These are phyloP conservation scores for Notospermus geniculatus DNA, from an alignment of 1,140 invertebrate species.

Conservation along the genomic window DNA sequence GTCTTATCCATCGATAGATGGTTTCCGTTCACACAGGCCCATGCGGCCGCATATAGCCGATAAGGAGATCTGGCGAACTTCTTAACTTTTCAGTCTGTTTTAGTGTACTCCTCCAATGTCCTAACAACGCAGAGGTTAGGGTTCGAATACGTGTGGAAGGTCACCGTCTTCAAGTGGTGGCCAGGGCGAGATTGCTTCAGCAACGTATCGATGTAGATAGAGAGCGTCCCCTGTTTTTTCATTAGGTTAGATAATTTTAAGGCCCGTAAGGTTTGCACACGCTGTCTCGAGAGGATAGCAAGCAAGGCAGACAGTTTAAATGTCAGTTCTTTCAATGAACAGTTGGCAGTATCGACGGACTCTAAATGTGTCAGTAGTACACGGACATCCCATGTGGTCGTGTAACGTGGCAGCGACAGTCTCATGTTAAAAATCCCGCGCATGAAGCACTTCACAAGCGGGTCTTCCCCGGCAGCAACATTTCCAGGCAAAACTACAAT, in stretches of 20 bases:
- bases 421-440: constrained; percentile 23
- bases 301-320: constrained; percentile 19
- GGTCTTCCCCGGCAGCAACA: constrained; percentile 14
- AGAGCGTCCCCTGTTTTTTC: background rate
- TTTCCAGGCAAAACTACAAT: background rate
- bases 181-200: background rate
- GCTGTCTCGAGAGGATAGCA: constrained; percentile 9
- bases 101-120: constrained; percentile 3
- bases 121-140: background rate
- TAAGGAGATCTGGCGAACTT: constrained; percentile 13
- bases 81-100: constrained; percentile 5
- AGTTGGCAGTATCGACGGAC: constrained; percentile 11
- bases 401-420: constrained; percentile 16
- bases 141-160: background rate
- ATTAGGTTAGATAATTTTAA: constrained; percentile 8
- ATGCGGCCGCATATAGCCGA: no score
- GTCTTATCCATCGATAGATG: constrained; percentile 18
- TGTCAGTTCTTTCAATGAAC: constrained; percentile 19
- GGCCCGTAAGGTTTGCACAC: constrained; percentile 17
- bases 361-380: constrained; percentile 21
- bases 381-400: constrained; percentile 24
- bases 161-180: background rate
- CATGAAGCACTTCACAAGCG: constrained; percentile 20
- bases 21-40: constrained; percentile 6
- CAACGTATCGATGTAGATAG: background rate